Evolutionary conservation across 2,888 invertebrate species (phyloP), one percentile per base, ranked within the genome.

Genomic region (Poecilus cupreus): DNA sequence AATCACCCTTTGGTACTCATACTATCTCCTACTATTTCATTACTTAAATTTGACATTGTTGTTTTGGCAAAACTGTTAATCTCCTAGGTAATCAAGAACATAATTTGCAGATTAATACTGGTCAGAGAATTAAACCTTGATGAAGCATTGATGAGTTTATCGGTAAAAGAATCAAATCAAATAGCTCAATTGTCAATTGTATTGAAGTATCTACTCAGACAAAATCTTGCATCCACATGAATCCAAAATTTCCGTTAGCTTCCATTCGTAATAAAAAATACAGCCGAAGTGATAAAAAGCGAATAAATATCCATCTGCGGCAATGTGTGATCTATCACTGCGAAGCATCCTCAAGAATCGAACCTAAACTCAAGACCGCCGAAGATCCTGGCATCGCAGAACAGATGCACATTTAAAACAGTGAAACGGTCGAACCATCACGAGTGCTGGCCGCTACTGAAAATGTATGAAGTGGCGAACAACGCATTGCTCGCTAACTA

Each of bases 331-430:
- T 72, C 72, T 46, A 72, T 72, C 72, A 72, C 60, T n/a, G n/a
- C n/a, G n/a, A n/a, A n/a, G n/a, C n/a, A n/a, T n/a, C 24, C 18
- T 18, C 4, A 16, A 46, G 72, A 72, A 72, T 43, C 39, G 43
- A 70, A 64, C 13, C 18, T 39, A 13, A 70, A 32, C 32, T 32
- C 37, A 32, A 70, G 39, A 2, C 39, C 13, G 11, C 32, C 8
- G 70, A 32, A 70, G 39, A 2, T 10, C 13, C 5, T 37, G 16
- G 13, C 22, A 5, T 22, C 8, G 3, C 16, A 26, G 16, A 76
- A 76, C n/a, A 54, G 26, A 51, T 51, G 75, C 75, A 37, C 75
- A 76, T 76, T 76, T 76, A 54, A 54, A 51, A 76, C 75, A 76
- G 16, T n/a, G 18, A 5, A 13, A 37, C 37, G 16, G 11, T 16